Evolutionary conservation across 2,888 invertebrate genomes (phyloP).

Genomic region (Synergus umbraculus): DNA sequence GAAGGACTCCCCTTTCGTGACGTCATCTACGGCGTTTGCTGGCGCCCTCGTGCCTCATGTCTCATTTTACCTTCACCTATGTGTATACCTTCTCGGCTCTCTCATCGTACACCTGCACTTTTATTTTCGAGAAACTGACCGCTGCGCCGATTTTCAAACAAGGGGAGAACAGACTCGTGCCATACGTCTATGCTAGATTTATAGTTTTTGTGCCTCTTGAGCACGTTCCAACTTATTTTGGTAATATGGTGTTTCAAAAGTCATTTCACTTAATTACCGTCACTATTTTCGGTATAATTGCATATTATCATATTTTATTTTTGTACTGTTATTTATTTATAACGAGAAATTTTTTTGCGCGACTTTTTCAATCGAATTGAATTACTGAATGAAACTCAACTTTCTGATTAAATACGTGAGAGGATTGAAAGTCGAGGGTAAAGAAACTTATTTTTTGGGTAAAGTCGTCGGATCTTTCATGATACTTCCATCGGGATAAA

Average conservation of each 20-base stretch:
- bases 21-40: constrained; percentile 55
- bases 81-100: constrained; percentile 10
- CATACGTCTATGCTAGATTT: constrained; percentile 35
- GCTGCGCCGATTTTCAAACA: constrained; percentile 5
- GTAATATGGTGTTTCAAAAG: background rate
- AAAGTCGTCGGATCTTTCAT: background rate
- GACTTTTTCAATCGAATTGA: too few species aligned
- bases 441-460: background rate
- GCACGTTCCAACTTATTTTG: background rate
- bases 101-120: constrained; percentile 34
- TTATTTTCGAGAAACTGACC: constrained; percentile 37
- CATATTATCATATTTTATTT: background rate
- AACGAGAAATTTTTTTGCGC: too few species aligned
- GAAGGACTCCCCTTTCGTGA: constrained; percentile 60
- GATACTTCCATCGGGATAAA: background rate
- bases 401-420: too few species aligned
- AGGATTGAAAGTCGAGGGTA: background rate
- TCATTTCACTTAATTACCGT: background rate
- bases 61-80: constrained; percentile 36
- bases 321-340: too few species aligned
- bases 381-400: too few species aligned
- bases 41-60: constrained; percentile 33
- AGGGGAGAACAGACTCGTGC: constrained; percentile 36
- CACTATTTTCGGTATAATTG: background rate
- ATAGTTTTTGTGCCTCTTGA: constrained; percentile 10